Base-by-base conservation (phyloP, 2,797 vertebrate species). In the Pelodytes ibericus region DNA sequence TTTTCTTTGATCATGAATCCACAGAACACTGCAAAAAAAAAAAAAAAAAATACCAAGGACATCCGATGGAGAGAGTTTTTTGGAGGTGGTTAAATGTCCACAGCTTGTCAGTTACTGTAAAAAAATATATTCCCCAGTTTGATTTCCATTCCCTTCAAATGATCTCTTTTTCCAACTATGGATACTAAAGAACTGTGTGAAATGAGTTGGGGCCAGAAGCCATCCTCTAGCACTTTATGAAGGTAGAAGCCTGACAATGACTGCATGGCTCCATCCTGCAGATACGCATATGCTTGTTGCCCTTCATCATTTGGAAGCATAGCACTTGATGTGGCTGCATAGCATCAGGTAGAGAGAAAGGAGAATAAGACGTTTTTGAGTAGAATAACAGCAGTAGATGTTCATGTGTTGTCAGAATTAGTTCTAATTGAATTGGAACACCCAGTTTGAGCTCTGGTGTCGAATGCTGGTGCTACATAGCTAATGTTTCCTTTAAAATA, bases 351-450 rank as follows among this genome's bases (percentile, higher is more conserved):
- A 11, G 26, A 26, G 61, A n/a, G 22, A 30, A 20, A 58, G 47
- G 33, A 36, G 20, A 29, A 11, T 22, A 18, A 47, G 18, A 49
- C 33, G 33, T 36, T 10, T 44, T 31, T 15, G 5, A 49, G 16
- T 65, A 2, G 5, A 66, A 18, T 29, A 24, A 3, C 4, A 26
- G 63, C 63, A 58, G 22, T 26, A 51, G 41, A 56, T 49, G 44
- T n/a, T 24, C 22, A 31, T 6, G 56, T 74, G 71, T 79, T 79
- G 76, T 79, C 76, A 79, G 77, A 72, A 75, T 24, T 30, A 6
- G 70, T 73, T 79, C 44, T 73, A 67, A 51, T 11, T 18, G 24
- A 13, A 25, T 59, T 72, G 72, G 70, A 78, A 72, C 39, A 13
- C n/a, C 62, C 62, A 72, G 75, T 78, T 68, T 78, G 51, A 62